phyloP scores from a whole-genome alignment of 2,113 vertebrate species.

The Grus americana region DNA sequence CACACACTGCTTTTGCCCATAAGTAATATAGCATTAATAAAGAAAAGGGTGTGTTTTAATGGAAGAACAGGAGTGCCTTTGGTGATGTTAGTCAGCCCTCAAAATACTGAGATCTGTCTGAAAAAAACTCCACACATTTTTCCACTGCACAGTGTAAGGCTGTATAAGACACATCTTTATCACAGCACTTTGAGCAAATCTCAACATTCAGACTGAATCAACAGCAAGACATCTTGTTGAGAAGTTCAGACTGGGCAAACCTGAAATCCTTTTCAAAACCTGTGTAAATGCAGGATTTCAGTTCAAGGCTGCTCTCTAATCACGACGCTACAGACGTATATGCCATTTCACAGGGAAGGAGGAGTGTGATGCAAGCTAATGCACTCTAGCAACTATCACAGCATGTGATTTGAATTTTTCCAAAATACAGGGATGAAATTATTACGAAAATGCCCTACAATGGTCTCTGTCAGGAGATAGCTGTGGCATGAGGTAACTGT shows the following conservation, averaged over 20 bases:
- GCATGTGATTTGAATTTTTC: background rate
- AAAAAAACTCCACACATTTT: background rate
- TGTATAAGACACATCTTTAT: background rate
- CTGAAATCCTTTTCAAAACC: background rate
- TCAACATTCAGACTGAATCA: background rate
- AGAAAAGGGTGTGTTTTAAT: background rate
- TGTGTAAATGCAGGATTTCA: background rate
- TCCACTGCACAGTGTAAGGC: background rate
- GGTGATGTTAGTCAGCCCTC: background rate
- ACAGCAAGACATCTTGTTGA: background rate
- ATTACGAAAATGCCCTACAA: constrained; percentile 23
- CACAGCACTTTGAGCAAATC: background rate
- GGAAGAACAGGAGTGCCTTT: background rate
- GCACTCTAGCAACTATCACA: background rate
- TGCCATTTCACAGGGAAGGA: background rate
- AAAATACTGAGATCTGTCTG: background rate
- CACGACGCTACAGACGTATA: background rate
- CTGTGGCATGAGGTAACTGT: constrained; percentile 50
- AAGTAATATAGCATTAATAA: background rate
- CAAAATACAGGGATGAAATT: constrained; percentile 24
- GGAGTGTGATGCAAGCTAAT: background rate
- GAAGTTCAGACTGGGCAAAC: background rate
- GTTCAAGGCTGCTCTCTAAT: background rate
- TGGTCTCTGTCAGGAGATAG: constrained; percentile 19
- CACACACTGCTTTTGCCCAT: background rate